Conservation (phyloP, 2,888 invertebrate genomes). For the Andrena bucephala region DNA sequence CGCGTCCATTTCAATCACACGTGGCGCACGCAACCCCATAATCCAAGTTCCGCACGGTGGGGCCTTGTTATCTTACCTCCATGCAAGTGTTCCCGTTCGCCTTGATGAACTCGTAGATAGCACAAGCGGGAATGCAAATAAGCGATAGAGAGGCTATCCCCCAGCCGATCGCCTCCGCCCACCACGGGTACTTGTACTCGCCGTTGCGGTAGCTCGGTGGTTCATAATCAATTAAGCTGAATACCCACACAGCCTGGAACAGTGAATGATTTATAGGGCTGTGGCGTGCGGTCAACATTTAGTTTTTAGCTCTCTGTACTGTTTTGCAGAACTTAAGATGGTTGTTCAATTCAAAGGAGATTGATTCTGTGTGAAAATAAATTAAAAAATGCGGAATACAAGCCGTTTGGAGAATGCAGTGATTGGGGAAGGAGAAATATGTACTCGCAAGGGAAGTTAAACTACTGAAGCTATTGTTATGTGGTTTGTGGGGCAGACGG, state of each 20-base stretch:
- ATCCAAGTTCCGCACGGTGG: slow-evolving; percentile 1
- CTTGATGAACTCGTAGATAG: slow-evolving; percentile 89
- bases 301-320: background rate
- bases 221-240: slow-evolving; percentile 94
- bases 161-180: slow-evolving; percentile 96
- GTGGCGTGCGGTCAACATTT: background rate
- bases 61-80: slow-evolving; percentile 87
- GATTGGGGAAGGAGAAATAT: too few species aligned
- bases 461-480: too few species aligned
- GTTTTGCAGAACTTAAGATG: too few species aligned
- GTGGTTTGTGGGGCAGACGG: too few species aligned
- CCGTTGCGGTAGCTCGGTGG: slow-evolving; percentile 94
- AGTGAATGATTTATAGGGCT: slow-evolving; percentile 32
- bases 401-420: too few species aligned
- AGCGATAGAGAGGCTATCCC: slow-evolving; percentile 93
- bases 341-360: too few species aligned
- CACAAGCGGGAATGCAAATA: slow-evolving; percentile 94
- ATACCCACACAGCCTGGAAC: slow-evolving; percentile 93
- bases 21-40: background rate
- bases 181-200: slow-evolving; percentile 91
- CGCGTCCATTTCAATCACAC: too few species aligned
- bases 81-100: slow-evolving; percentile 90
- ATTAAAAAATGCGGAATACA: too few species aligned
- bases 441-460: too few species aligned
- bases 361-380: too few species aligned